Conservation (phyloP, 2,888 invertebrate genomes). For the Zaprionus lineosus region DNA sequence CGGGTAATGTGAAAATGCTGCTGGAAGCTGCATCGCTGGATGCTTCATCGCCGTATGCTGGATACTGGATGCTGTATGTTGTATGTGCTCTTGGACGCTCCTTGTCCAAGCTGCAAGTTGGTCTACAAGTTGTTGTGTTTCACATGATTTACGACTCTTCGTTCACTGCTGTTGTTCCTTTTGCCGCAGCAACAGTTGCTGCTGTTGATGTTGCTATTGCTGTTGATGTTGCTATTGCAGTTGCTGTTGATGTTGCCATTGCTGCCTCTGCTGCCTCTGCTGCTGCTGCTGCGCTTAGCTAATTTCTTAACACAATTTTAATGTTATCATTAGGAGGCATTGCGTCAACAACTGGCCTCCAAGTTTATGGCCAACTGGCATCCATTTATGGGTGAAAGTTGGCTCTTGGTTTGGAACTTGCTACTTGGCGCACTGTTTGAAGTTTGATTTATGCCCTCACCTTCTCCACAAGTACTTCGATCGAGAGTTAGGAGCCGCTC, state of each 20-base stretch:
- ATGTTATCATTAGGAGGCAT: conserved; percentile 73
- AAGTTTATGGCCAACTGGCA: conserved; percentile 51
- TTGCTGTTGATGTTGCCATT: no score
- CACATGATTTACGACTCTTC: conserved; percentile 68
- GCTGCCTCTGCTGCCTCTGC: conserved; percentile 4
- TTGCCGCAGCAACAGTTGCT: conserved; percentile 1
- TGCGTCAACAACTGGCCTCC: conserved; percentile 50
- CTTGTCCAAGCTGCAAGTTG: conserved; percentile 38
- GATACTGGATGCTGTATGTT: conserved; percentile 14
- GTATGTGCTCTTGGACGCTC: conserved; percentile 12
- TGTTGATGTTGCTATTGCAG: conserved; percentile 24
- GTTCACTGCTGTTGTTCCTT: conserved; percentile 36
- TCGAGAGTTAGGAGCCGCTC: conserved; percentile 27
- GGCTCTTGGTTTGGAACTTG: conserved; percentile 20
- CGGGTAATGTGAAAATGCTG: conserved; percentile 76
- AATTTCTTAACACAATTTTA: conserved; percentile 78
- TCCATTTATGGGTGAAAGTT: conserved; percentile 74
- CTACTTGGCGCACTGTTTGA: conserved; percentile 58
- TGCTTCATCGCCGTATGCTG: conserved; percentile 25
- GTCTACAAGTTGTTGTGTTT: conserved; percentile 42
- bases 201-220: conserved; percentile 14
- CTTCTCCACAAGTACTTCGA: no score
- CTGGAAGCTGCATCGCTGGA: conserved; percentile 43
- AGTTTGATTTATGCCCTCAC: conserved; percentile 62
- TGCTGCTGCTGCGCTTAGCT: conserved; percentile 48